Evolutionary conservation across 2,888 invertebrate species (phyloP), one percentile per base, ranked within the genome.

Genomic region (Epistrophe eligans): DNA sequence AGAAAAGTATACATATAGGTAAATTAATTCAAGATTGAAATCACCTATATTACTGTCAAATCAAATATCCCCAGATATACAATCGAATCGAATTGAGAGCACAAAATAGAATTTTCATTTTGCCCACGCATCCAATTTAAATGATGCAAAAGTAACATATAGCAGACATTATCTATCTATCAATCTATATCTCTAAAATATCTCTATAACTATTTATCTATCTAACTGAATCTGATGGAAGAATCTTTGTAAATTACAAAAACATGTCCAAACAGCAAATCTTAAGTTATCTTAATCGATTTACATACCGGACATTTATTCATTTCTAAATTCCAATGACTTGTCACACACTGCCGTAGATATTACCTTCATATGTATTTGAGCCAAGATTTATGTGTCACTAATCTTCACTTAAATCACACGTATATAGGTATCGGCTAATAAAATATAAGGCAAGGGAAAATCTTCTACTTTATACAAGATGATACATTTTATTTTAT

Each of bases 211-310:
- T n/a, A n/a, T n/a, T n/a, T n/a, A n/a, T n/a, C n/a, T n/a, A n/a
- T n/a, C n/a, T n/a, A n/a, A n/a, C n/a, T n/a, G n/a, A n/a, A n/a
- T n/a, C 24, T 62, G 43, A 35, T 32, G 32, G 32, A 66, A 50
- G 67, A 67, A 70, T 70, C 70, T 19, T 5, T 70, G 70, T 70
- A 70, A 70, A 70, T 55, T 55, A 70, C n/a, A 70, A 40, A 13
- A 70, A 55, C 55, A 67, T 67, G 67, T 43, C 55, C 15, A 35
- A 70, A 55, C 48, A 40, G 64, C 71, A 57, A 71, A 79, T 80
- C 52, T 80, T 40, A 11, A 35, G 50, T 38, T 73, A 72, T 72
- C 64, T 80, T 45, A 77, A 83, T 73, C 38, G 67, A 77, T 80
- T 84, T 73, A 72, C 72, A 77, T 77, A 55, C 66, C 38, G 55